phyloP scores from a whole-genome alignment of 1,140 invertebrate genomes.

The Tetragnatha versicolor region DNA sequence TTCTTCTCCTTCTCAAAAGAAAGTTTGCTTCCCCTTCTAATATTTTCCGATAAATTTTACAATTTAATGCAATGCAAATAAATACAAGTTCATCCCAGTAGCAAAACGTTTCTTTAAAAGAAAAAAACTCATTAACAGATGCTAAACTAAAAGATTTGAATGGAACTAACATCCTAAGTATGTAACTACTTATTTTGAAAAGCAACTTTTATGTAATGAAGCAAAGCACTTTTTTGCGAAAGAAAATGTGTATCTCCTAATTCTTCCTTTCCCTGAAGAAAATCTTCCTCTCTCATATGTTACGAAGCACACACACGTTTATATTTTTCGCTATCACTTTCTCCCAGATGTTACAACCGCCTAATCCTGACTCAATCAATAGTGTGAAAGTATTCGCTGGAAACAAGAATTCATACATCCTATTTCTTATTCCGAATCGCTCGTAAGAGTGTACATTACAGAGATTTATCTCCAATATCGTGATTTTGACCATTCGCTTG shows the following conservation, averaged over 20 bases:
- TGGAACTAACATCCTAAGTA: no score
- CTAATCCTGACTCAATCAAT: constrained; percentile 33
- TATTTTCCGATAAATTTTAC: no score
- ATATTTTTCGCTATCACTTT: constrained; percentile 33
- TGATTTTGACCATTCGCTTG: not conserved
- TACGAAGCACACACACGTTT: constrained; percentile 11
- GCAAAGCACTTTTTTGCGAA: no score
- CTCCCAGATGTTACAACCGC: constrained; percentile 21
- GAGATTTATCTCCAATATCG: not conserved
- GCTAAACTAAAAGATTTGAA: no score
- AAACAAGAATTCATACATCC: constrained; percentile 23
- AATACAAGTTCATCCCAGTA: no score
- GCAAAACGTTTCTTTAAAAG: no score
- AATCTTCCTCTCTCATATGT: not conserved
- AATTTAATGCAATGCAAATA: no score
- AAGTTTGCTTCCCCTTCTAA: no score
- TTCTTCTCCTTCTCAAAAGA: no score
- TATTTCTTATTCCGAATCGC: constrained; percentile 4
- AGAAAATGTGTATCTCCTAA: not conserved
- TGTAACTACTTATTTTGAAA: not conserved
- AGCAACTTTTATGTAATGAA: not conserved
- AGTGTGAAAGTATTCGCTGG: constrained; percentile 7
- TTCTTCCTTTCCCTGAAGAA: constrained; percentile 1
- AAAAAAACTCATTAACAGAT: no score
- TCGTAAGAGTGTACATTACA: not conserved